Conservation (phyloP, 2,113 vertebrate species). For the Craseonycteris thonglongyai region DNA sequence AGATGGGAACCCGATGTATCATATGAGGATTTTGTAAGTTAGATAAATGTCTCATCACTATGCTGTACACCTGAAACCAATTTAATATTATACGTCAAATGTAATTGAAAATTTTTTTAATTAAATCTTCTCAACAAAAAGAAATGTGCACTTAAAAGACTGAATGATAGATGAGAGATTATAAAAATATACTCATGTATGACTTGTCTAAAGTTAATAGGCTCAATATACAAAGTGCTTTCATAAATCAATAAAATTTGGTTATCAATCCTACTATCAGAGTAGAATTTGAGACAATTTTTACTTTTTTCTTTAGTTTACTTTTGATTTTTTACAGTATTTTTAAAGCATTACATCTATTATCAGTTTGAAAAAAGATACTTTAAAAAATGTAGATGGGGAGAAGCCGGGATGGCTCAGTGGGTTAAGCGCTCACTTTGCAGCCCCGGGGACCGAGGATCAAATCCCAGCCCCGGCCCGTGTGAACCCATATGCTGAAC, state of each 20-base stretch:
- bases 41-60: no score
- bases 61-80: no score
- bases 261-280: neutral
- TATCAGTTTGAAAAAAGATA: neutral
- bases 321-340: neutral
- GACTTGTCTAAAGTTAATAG: neutral
- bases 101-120: no score
- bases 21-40: no score
- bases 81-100: no score
- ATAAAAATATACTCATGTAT: neutral
- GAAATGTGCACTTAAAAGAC: neutral
- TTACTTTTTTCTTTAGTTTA: neutral
- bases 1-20: no score
- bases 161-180: neutral
- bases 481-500: no score
- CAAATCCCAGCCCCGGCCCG: no score
- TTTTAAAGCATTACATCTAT: neutral
- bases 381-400: neutral
- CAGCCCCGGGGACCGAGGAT: no score
- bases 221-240: neutral
- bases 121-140: neutral
- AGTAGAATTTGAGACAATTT: neutral
- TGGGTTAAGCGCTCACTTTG: no score
- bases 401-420: no score
- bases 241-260: constrained; percentile 11